Percentiles rank a stretch among this genome's conserved stretches.
Evolutionary conservation across 2,888 invertebrate species (phyloP).

Genomic region (Archaeoteleia sp.): DNA sequence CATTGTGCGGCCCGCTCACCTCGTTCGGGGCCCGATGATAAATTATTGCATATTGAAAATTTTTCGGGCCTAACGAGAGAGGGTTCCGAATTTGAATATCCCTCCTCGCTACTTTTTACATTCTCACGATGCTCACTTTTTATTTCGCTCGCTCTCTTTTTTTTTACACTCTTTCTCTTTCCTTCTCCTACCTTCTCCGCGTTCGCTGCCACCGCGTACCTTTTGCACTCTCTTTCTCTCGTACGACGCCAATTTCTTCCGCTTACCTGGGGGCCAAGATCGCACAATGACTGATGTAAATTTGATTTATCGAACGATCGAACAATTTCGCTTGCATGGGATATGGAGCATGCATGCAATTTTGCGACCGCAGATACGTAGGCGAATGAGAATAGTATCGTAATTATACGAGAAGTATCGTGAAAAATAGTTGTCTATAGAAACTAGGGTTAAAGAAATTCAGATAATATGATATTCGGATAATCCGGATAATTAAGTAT

Average conservation of each 20-base stretch:
- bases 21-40: conserved; percentile 71
- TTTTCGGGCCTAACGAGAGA: conserved; percentile 69
- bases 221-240: conserved; percentile 45
- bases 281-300: conserved; percentile 68
- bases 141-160: no score
- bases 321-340: conserved; percentile 46
- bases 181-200: no score
- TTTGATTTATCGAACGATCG: conserved; percentile 72
- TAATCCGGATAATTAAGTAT: no score
- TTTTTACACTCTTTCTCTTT: conserved; percentile 50
- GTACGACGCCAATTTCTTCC: conserved; percentile 47
- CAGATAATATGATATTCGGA: no score
- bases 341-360: conserved; percentile 35
- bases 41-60: conserved; percentile 71
- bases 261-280: conserved; percentile 49
- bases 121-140: conserved; percentile 66
- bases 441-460: no score
- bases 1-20: conserved; percentile 65
- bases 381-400: no score
- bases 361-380: conserved; percentile 4
- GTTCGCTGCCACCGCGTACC: conserved; percentile 39
- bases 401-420: no score
- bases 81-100: conserved; percentile 73
- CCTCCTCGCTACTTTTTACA: conserved; percentile 64
- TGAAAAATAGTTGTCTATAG: no score